Evolutionary conservation across 2,888 invertebrate species (phyloP), one percentile per base, ranked within the genome.

Genomic region (Abscondita cerata): DNA sequence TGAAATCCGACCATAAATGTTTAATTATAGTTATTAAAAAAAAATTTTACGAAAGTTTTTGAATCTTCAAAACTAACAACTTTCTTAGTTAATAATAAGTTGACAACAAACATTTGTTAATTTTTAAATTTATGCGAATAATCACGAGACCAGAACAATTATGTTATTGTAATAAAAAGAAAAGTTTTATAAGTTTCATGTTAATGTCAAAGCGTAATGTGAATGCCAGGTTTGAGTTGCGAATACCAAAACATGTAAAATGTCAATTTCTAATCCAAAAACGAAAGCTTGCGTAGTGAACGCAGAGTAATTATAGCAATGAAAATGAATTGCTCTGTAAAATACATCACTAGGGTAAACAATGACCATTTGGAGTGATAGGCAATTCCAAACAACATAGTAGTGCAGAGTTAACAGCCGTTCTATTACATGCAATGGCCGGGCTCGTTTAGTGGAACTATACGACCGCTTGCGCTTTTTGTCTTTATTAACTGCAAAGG

Each of bases 301-400:
- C n/a, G 47, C 41, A 20, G 52, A 62, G 47, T 56, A 62, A 62
- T 62, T 33, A 56, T 57, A 44, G 53, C 62, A 62, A 62, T 62
- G 58, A 59, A 62, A 62, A 58, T 55, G 46, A 62, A 62, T 62
- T 59, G 62, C 47, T 25, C 58, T 59, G 51, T 41, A 65, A 64
- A 60, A 66, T 67, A 65, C 62, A 67, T 67, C 67, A 67, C 59
- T 12, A 59, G 61, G 55, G 64, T 64, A 67, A 68, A 68, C 65
- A 65, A 66, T 67, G 67, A 64, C 67, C 68, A 68, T 68, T 68
- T 60, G 62, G 68, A 67, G 65, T 67, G 68, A 68, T 68, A 67
- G 68, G 68, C 68, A 67, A 68, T 68, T 65, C 67, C 59, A 61
- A 65, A 68, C 65, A 64, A 68, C 68, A 62, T 67, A 56, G 64